Conservation (phyloP, 2,797 vertebrate genomes). For the Anguilla pacifica region DNA sequence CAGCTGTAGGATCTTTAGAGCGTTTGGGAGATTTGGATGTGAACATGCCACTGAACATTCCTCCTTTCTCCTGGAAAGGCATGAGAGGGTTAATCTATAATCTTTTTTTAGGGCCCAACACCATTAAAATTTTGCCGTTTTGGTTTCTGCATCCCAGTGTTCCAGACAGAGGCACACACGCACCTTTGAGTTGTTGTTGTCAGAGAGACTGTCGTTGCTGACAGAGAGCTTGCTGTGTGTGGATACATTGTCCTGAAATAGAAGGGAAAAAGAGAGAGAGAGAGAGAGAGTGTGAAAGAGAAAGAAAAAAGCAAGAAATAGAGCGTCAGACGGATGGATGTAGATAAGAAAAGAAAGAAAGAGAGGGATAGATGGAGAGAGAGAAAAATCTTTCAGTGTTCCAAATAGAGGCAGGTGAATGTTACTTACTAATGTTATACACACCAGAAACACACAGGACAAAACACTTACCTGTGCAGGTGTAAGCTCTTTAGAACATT, state of each 20-base stretch:
- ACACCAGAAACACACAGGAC: background rate
- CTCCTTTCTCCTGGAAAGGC: slow-evolving; percentile 36
- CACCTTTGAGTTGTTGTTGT: background rate
- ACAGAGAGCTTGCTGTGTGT: background rate
- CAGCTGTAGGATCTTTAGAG: slow-evolving; percentile 39
- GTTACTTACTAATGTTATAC: too few relatives aligned
- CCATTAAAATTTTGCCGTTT: background rate
- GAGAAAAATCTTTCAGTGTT: background rate
- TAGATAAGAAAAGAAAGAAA: background rate
- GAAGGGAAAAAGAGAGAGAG: background rate
- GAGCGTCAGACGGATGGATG: background rate
- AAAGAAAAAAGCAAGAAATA: background rate
- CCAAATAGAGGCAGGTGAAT: background rate
- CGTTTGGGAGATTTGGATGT: slow-evolving; percentile 11
- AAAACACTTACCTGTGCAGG: slow-evolving; percentile 49
- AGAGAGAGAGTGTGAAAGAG: background rate
- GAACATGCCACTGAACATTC: slow-evolving; percentile 7
- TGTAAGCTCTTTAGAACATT: slow-evolving; percentile 36
- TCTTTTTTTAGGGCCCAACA: background rate
- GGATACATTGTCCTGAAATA: background rate
- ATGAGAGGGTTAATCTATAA: slow-evolving; percentile 43
- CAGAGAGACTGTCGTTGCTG: slow-evolving; percentile 2
- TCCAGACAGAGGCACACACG: background rate
- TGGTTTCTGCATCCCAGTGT: background rate
- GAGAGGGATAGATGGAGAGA: background rate